Base-by-base conservation (phyloP, 37 sponge, comb jelly and placozoan species). In the Aplysina aerophoba region DNA sequence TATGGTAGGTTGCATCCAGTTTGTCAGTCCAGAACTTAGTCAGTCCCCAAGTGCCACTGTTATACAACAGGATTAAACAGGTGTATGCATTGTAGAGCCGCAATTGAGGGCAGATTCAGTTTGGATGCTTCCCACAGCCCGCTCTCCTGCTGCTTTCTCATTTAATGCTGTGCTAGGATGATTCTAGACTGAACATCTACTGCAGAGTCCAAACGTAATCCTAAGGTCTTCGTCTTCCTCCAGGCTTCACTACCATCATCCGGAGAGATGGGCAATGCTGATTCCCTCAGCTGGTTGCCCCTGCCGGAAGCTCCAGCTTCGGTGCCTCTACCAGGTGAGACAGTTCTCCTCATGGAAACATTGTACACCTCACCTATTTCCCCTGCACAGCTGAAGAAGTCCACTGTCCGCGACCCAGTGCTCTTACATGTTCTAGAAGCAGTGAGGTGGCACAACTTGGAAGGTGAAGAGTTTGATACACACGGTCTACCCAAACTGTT, bases 261-360 rank as follows among this genome's bases (percentile, higher is more conserved):
- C 3, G 50, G 50, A 44, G 50, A 44, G n/a, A n/a, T n/a, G n/a
- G n/a, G n/a, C n/a, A n/a, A n/a, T n/a, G n/a, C n/a, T n/a, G n/a
- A n/a, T n/a, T n/a, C n/a, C n/a, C n/a, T n/a, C n/a, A n/a, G n/a
- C n/a, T n/a, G n/a, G n/a, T n/a, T n/a, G n/a, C n/a, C n/a, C 78
- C 44, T 75, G 37, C 35, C 40, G 6, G 78, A 75, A 37, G 78
- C 78, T 37, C 78, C 78, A 75, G 35, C 20, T n/a, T n/a, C 31
- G 21, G 78, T 31, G 40, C 78, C 78, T 12, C 12, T 75, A 34
- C 78, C 78, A 75, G 78, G 78, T 75, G 78, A 75, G 35, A 30
- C 44, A 20, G 37, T 75, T 21, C 35, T 75, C n/a, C 78, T 75
- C 20, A 75, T 75, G 78, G 78, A 75, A 37, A 75, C 31, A 37